A percentile compares a stretch with the other conserved stretches of the same genome.
Conservation (phyloP, 2,113 vertebrate genomes). For the Sterrhoptilus dennistouni region DNA sequence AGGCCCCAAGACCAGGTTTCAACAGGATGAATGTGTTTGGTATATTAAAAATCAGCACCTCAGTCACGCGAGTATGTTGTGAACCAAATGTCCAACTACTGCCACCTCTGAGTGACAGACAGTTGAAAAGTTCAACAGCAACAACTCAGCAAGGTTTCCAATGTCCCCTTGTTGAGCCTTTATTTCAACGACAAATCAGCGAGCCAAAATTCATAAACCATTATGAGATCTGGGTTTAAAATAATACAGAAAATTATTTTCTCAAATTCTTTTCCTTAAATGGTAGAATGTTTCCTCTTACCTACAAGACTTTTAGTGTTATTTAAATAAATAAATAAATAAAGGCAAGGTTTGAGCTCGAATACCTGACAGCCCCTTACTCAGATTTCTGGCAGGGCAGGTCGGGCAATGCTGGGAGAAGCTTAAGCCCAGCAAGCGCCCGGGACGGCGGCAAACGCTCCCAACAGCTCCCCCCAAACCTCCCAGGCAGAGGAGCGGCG, state of each 20-base stretch:
- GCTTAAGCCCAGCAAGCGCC: neutral
- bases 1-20: neutral
- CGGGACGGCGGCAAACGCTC: neutral
- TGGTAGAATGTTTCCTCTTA: neutral
- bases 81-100: neutral
- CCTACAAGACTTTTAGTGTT: neutral
- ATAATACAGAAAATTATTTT: neutral
- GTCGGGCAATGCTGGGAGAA: neutral
- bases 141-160: neutral
- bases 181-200: neutral
- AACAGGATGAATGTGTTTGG: neutral
- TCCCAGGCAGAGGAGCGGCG: neutral
- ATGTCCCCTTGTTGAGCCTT: neutral
- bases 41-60: neutral
- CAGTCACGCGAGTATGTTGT: neutral
- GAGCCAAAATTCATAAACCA: neutral
- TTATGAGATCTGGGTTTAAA: neutral
- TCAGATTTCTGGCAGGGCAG: neutral
- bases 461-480: neutral
- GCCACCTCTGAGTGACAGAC: neutral
- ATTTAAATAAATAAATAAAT: neutral
- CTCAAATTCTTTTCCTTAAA: neutral
- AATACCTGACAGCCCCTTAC: neutral
- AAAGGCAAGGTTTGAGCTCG: too few relatives aligned
- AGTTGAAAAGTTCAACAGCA: neutral